phyloP scores from a whole-genome alignment of 2,888 invertebrate species.

The Prenolepis imparis region DNA sequence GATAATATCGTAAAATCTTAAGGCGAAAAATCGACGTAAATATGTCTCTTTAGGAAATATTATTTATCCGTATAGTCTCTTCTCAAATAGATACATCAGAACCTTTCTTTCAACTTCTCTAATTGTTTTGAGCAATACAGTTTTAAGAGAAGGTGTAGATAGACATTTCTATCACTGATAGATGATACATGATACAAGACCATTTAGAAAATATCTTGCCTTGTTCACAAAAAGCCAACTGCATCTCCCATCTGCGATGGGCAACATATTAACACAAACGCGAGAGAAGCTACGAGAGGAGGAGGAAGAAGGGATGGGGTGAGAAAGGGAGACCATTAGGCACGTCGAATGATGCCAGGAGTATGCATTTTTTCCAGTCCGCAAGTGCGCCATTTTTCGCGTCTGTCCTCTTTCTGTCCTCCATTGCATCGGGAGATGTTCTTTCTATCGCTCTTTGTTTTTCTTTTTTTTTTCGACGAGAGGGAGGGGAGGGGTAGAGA shows the following conservation, averaged over 20 bases:
- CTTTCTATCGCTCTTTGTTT: constrained; percentile 42
- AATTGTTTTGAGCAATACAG: not conserved
- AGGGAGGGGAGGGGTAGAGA: not conserved
- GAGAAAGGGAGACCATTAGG: not conserved
- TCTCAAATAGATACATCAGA: too few relatives aligned
- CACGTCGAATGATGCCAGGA: constrained; percentile 34
- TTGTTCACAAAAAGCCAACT: constrained; percentile 22
- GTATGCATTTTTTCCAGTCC: constrained; percentile 51
- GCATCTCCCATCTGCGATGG: not conserved
- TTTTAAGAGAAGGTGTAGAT: not conserved
- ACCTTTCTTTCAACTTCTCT: too few relatives aligned
- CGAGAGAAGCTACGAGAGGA: not conserved
- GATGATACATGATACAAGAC: too few relatives aligned
- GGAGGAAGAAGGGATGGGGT: not conserved
- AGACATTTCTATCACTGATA: too few relatives aligned
- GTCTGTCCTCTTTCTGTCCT: not conserved
- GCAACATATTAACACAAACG: constrained; percentile 14
- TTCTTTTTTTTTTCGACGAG: constrained; percentile 36
- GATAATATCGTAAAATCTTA: not conserved
- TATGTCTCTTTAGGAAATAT: too few relatives aligned
- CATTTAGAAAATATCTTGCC: not conserved
- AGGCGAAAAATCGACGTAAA: too few relatives aligned
- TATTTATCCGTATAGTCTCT: too few relatives aligned
- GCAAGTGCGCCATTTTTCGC: constrained; percentile 51
- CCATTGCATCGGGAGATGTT: constrained; percentile 26